Evolutionary conservation across 2,888 invertebrate genomes (phyloP).

Genomic region (Cephus spinipes): DNA sequence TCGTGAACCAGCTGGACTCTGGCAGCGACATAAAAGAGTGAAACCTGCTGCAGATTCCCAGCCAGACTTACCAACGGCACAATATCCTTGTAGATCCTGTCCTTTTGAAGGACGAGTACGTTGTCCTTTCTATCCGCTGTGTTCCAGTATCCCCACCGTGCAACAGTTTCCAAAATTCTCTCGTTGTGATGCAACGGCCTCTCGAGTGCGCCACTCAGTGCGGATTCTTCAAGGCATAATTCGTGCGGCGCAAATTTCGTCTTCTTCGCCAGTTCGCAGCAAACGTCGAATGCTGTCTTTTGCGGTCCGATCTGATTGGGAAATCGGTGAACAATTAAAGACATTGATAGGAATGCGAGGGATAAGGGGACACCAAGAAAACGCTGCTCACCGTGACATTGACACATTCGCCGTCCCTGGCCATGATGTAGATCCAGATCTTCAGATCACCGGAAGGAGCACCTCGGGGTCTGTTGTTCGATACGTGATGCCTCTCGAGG

Average conservation of each 20-base stretch:
- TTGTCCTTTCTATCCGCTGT: slow-evolving; percentile 87
- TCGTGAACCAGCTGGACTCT: too few relatives aligned
- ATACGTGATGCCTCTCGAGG: slow-evolving; percentile 76
- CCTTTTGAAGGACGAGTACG: slow-evolving; percentile 75
- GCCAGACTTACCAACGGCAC: slow-evolving; percentile 58
- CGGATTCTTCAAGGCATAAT: slow-evolving; percentile 83
- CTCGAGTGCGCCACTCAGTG: slow-evolving; percentile 79
- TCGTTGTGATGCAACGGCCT: slow-evolving; percentile 84
- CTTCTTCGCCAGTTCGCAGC: slow-evolving; percentile 77
- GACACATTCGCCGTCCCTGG: slow-evolving; percentile 70
- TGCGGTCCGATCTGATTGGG: slow-evolving; percentile 77
- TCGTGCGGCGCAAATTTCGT: slow-evolving; percentile 76
- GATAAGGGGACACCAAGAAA: not conserved
- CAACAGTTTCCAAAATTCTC: slow-evolving; percentile 75
- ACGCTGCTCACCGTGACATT: slow-evolving; percentile 72
- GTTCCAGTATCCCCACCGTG: slow-evolving; percentile 91
- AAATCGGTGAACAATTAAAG: not conserved
- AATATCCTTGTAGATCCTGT: slow-evolving; percentile 62
- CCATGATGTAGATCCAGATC: slow-evolving; percentile 82
- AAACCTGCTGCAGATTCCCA: too few relatives aligned
- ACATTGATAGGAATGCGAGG: too few relatives aligned
- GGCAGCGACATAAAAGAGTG: too few relatives aligned
- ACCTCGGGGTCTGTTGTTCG: slow-evolving; percentile 60
- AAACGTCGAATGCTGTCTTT: slow-evolving; percentile 82
- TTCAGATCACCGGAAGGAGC: slow-evolving; percentile 83